Base-by-base conservation (phyloP, 2,113 vertebrate genomes). In the Forbesichthys papilliferus region DNA sequence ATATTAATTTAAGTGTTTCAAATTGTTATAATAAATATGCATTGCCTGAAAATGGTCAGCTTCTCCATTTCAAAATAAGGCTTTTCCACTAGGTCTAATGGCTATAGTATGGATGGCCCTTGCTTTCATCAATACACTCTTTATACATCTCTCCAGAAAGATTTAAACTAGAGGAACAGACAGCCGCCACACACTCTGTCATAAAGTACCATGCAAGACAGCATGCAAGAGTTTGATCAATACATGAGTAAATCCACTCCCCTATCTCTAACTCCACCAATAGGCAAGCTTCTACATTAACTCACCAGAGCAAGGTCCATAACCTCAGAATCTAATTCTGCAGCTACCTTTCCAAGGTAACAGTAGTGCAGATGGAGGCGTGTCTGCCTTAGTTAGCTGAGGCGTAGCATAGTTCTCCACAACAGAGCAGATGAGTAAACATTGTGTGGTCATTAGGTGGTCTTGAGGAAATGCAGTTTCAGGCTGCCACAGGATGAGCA, bases 321-420 rank as follows among this genome's bases (percentile, higher is more conserved):
- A 80, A 87, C 88, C 83, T 87, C 89, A 87, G 85, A 86, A 77
- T 64, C 77, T 62, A 71, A 87, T 88, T 86, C 82, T 85, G 88
- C 88, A 90, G 84, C 77, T 75, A 81, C 90, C 52, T 6, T 53
- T 49, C 34, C 82, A 76, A 56, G 64, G 27, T 74, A 76, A 47
- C 61, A 66, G 59, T 73, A 27, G 27, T 84, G 86, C 88, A 88
- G 87, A 69, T 0, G 64, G 54, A 56, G 60, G 70, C 8, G 9
- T 36, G 13, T 42, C 61, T 57, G 57, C 12, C 36, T 64, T 64
- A 57, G 60, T 66, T 42, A 42, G 5, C 36, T 42, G 36, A 4
- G 5, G 36, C 36, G 36, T 42, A 42, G 61, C 76, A 52, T 54
- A n/a, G 14, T 33, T 57, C 16, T 53, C n/a, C 11, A 9, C 14